Evolutionary conservation across 2,888 invertebrate species (phyloP).

Genomic region (Tipula unca): DNA sequence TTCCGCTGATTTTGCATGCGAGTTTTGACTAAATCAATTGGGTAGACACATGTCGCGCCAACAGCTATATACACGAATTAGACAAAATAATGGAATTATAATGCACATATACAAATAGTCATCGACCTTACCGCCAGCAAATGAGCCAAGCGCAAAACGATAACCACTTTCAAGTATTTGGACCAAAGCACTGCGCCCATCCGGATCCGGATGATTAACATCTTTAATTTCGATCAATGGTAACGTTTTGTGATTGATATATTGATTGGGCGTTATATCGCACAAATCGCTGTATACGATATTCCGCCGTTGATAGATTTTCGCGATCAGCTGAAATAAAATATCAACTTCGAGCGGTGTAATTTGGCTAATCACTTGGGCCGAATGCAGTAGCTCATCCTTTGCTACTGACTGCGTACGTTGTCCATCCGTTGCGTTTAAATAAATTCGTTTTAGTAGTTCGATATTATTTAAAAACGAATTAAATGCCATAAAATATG

Average conservation of each 20-base stretch:
- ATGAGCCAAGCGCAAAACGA: constrained; percentile 82
- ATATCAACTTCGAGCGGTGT: constrained; percentile 97
- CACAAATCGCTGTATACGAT: constrained; percentile 85
- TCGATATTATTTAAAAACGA: constrained; percentile 98
- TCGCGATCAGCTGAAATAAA: constrained; percentile 81
- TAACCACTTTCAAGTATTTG: constrained; percentile 89
- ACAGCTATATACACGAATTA: constrained; percentile 63
- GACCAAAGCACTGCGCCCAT: constrained; percentile 76
- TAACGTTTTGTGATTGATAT: constrained; percentile 85
- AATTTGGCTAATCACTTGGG: constrained; percentile 97
- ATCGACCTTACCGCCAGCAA: constrained; percentile 89
- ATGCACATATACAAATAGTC: background rate
- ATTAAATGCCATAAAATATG: constrained; percentile 98
- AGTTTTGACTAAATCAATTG: constrained; percentile 98
- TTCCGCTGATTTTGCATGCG: constrained; percentile 97
- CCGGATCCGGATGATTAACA: constrained; percentile 84
- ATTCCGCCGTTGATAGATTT: constrained; percentile 79
- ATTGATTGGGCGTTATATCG: constrained; percentile 88
- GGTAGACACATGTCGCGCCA: constrained; percentile 97
- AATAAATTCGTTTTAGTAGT: constrained; percentile 88
- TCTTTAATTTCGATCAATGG: constrained; percentile 84
- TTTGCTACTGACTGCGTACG: constrained; percentile 80
- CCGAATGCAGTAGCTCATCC: constrained; percentile 94
- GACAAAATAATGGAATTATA: constrained; percentile 18
- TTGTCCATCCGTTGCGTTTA: constrained; percentile 82